Conservation (phyloP, 1,140 invertebrate genomes). For the Whitmania pigra region DNA sequence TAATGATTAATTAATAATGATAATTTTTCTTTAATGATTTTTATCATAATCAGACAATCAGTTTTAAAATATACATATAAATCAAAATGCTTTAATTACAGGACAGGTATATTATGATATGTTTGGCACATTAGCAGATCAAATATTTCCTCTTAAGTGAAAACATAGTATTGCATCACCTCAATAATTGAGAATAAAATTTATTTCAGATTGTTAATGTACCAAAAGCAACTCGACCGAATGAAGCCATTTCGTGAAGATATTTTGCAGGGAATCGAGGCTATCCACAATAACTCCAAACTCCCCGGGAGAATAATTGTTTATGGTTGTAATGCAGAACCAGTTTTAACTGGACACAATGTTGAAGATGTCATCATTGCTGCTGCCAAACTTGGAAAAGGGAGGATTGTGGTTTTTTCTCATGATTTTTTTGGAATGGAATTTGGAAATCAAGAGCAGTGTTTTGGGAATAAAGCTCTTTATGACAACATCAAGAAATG, state of each 20-base stretch:
- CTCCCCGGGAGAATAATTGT: slow-evolving; percentile 13
- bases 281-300: background rate
- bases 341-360: slow-evolving; percentile 6
- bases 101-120: no score
- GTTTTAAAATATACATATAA: no score
- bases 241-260: background rate
- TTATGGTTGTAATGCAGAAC: background rate
- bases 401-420: slow-evolving; percentile 9
- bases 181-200: no score
- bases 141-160: no score
- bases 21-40: no score
- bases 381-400: slow-evolving; percentile 11
- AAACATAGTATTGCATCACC: no score
- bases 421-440: slow-evolving; percentile 9
- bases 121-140: no score
- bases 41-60: no score
- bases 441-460: background rate
- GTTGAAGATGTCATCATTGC: slow-evolving; percentile 18
- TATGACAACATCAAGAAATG: slow-evolving; percentile 10
- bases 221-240: no score
- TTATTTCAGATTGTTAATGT: no score
- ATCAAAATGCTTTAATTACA: no score
- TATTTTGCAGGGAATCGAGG: slow-evolving; percentile 1
- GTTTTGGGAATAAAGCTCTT: background rate
- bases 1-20: no score